Evolutionary conservation across 2,113 vertebrate genomes (phyloP).

Genomic region (Calidris pugnax): DNA sequence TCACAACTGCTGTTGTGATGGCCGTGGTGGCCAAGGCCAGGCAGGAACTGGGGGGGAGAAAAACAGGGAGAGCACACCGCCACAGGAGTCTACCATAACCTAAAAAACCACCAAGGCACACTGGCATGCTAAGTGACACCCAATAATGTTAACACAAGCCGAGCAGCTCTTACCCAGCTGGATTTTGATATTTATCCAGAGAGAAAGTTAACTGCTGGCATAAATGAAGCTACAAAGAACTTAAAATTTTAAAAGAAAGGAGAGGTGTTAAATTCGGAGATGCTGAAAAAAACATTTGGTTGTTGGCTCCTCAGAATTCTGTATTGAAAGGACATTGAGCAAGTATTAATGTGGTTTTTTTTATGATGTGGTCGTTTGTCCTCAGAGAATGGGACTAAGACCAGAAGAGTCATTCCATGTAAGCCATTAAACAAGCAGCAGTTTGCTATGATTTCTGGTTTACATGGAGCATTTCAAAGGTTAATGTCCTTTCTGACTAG

Average conservation of each 20-base stretch:
- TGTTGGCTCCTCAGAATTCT: not conserved
- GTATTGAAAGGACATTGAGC: not conserved
- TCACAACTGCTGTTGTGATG: too few relatives aligned
- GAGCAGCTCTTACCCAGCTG: not conserved
- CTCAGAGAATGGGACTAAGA: not conserved
- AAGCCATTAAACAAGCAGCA: not conserved
- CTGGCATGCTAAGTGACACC: not conserved
- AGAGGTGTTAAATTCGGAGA: not conserved
- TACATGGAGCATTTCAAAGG: not conserved
- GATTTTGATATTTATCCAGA: not conserved
- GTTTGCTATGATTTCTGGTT: not conserved
- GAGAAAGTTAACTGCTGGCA: not conserved
- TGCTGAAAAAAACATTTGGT: accelerated
- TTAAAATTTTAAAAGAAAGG: not conserved
- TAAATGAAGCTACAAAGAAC: not conserved
- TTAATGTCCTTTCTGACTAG: not conserved
- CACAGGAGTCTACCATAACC: not conserved
- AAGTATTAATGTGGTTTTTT: not conserved
- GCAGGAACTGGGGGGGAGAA: too few relatives aligned
- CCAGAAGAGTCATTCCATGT: not conserved
- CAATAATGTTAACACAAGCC: not conserved
- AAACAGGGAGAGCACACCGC: too few relatives aligned
- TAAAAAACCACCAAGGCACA: not conserved
- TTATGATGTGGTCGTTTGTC: not conserved
- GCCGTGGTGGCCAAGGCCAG: too few relatives aligned